Evolutionary conservation across 2,888 invertebrate species (phyloP).

Genomic region (Nasonovia ribisnigri): DNA sequence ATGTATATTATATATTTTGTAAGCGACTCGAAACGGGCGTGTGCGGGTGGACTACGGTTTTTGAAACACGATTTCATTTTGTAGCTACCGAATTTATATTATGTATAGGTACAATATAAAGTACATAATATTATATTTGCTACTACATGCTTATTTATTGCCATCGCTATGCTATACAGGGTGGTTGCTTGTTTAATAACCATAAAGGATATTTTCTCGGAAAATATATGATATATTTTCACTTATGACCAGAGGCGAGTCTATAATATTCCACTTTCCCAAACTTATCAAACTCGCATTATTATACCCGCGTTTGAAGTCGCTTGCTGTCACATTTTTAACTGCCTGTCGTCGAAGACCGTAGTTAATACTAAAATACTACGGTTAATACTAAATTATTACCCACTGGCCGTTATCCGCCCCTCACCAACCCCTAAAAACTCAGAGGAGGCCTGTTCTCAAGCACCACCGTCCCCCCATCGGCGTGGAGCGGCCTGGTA

Average conservation of each 20-base stretch:
- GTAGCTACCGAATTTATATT: not conserved
- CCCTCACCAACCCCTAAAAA: not conserved
- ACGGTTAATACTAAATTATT: not conserved
- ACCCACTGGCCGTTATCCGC: not conserved
- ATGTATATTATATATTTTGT: not conserved
- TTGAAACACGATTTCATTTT: not conserved
- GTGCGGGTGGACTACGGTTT: not conserved
- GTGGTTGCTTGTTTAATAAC: not conserved
- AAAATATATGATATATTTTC: too few relatives aligned
- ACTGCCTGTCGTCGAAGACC: not conserved
- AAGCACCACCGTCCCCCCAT: rapidly evolving
- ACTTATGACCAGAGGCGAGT: too few relatives aligned
- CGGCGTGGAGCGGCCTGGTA: too few relatives aligned
- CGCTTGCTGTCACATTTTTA: not conserved
- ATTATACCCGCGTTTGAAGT: not conserved
- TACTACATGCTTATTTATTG: not conserved
- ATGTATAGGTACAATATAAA: not conserved
- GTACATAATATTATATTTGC: not conserved
- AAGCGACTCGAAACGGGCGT: constrained; percentile 35
- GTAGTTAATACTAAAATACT: not conserved
- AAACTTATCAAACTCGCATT: not conserved
- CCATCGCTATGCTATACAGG: not conserved
- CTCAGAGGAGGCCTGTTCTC: not conserved
- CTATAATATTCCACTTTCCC: not conserved
- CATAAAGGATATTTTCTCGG: not conserved